Conservation (phyloP, 92 coral and sea anemone genomes). For the Blastomussa wellsi region DNA sequence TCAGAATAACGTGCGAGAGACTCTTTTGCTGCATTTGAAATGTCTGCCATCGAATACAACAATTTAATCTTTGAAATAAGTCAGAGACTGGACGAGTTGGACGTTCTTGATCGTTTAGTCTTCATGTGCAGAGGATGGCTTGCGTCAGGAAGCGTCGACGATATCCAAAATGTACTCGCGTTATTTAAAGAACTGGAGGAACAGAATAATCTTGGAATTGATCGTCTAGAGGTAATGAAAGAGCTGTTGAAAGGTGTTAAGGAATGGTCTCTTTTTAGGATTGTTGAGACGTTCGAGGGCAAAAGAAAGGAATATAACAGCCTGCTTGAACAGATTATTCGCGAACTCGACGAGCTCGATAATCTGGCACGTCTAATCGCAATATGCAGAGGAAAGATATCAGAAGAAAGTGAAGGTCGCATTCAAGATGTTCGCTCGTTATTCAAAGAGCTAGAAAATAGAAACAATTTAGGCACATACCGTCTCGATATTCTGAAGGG, state of each 20-base stretch:
- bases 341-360: conserved; percentile 9
- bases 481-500: neutral
- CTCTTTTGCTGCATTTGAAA: neutral
- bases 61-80: conserved; percentile 10
- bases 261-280: neutral
- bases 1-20: neutral
- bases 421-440: conserved; percentile 1
- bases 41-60: conserved; percentile 10
- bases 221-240: neutral
- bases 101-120: neutral
- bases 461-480: neutral
- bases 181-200: conserved; percentile 21
- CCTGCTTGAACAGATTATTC: conserved; percentile 1
- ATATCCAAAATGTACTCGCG: neutral
- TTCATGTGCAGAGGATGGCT: conserved; percentile 8
- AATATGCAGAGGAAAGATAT: neutral
- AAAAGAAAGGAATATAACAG: neutral
- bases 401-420: neutral
- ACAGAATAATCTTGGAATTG: neutral
- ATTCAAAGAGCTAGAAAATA: conserved; percentile 3
- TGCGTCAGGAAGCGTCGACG: conserved; percentile 7
- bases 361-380: conserved; percentile 1
- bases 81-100: neutral
- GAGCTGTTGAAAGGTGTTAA: neutral
- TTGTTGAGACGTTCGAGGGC: neutral